Evolutionary conservation across 2,797 vertebrate genomes (phyloP).

Genomic region (Sebastolobus alascanus): DNA sequence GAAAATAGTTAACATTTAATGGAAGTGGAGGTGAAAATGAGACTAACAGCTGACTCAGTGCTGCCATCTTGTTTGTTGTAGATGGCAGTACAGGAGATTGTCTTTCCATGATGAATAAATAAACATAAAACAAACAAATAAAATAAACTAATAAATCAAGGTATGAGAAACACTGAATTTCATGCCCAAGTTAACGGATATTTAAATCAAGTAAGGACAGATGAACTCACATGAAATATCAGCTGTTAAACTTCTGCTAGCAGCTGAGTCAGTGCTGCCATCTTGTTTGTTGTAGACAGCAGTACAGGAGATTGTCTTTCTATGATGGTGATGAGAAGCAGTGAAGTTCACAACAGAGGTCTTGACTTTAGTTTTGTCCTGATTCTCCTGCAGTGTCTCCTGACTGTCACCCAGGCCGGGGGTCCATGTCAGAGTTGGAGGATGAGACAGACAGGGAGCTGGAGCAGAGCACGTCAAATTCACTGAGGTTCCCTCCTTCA

Average conservation of each 20-base stretch:
- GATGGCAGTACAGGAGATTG: slow-evolving; percentile 58
- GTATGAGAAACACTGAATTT: too few species aligned
- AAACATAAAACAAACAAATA: too few species aligned
- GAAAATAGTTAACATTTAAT: too few species aligned
- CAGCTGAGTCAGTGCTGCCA: slow-evolving; percentile 6
- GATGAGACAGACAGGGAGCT: slow-evolving; percentile 43
- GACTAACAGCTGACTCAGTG: background rate
- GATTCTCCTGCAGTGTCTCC: slow-evolving; percentile 50
- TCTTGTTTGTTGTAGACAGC: slow-evolving; percentile 51
- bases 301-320: slow-evolving; percentile 54
- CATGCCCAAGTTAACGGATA: too few species aligned
- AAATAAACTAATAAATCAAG: too few species aligned
- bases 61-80: slow-evolving; percentile 54
- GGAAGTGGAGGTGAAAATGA: too few species aligned
- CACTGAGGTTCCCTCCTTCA: slow-evolving; percentile 57
- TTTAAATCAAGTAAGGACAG: background rate
- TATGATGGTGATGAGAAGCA: slow-evolving; percentile 52
- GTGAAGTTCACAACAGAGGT: slow-evolving; percentile 63
- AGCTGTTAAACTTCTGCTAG: background rate
- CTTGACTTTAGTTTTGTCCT: slow-evolving; percentile 45
- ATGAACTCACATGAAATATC: slow-evolving; percentile 50
- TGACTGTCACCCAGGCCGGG: slow-evolving; percentile 35
- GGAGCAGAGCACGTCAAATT: slow-evolving; percentile 60
- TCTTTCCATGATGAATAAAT: background rate
- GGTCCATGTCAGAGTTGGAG: slow-evolving; percentile 53